Conservation (phyloP, 2,797 vertebrate species). For the Tapirus indicus region DNA sequence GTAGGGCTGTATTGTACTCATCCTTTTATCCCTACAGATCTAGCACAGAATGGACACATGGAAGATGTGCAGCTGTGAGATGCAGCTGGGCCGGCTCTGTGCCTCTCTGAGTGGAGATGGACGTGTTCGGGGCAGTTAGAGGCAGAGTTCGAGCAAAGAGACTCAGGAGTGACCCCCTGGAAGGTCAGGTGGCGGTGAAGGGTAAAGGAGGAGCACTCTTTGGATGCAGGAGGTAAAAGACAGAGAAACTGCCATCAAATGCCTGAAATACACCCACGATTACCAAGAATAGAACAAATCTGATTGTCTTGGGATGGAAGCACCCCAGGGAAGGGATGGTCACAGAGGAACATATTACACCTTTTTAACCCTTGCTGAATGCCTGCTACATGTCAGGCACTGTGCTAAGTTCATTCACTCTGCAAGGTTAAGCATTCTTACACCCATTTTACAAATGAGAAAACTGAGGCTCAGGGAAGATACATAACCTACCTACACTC, state of each 20-base stretch:
- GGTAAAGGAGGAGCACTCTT: background rate
- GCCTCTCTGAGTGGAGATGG: background rate
- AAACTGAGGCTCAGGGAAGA: background rate
- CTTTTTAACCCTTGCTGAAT: background rate
- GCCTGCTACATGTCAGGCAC: background rate
- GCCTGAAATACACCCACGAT: background rate
- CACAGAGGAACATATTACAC: background rate
- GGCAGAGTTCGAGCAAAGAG: background rate
- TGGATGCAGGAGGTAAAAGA: background rate
- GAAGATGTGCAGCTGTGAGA: background rate
- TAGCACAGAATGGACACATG: background rate
- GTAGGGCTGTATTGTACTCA: background rate
- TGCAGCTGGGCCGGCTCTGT: background rate
- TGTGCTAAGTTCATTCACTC: background rate
- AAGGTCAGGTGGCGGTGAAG: background rate
- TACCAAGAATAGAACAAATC: background rate
- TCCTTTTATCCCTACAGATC: background rate
- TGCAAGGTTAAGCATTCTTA: background rate
- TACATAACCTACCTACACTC: background rate
- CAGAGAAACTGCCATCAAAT: background rate
- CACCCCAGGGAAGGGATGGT: background rate
- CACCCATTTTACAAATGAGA: background rate
- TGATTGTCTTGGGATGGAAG: background rate
- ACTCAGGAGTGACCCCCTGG: background rate
- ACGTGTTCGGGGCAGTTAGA: background rate